Evolutionary conservation across 2,797 vertebrate genomes (phyloP).

Genomic region (Syngnathus rostellatus): DNA sequence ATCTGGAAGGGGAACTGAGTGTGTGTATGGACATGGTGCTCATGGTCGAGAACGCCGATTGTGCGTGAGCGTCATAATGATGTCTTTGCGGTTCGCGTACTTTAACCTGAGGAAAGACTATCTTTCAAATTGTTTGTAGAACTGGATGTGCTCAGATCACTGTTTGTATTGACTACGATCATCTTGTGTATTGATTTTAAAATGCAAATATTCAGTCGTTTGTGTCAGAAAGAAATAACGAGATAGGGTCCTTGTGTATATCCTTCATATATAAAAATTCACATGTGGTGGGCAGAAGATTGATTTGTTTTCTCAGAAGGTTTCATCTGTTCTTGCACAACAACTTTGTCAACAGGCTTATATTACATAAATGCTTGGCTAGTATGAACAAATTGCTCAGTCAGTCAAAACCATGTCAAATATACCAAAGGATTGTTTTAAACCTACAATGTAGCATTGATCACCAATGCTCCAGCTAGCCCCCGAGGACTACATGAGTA

Average conservation of each 20-base stretch:
- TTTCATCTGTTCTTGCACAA: background rate
- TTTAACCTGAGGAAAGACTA: background rate
- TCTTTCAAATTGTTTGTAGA: background rate
- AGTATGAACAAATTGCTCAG: background rate
- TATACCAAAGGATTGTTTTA: background rate
- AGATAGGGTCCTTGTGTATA: background rate
- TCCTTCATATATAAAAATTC: background rate
- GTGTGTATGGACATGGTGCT: constrained; percentile 6
- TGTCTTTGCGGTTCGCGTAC: background rate
- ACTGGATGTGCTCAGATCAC: background rate
- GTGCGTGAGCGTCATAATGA: background rate
- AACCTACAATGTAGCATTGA: background rate
- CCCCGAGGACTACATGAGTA: too few species aligned
- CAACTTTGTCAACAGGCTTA: background rate
- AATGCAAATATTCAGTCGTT: background rate
- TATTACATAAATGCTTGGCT: background rate
- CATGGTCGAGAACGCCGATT: constrained; percentile 5
- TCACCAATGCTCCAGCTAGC: too few species aligned
- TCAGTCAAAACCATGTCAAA: background rate
- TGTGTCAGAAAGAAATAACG: background rate
- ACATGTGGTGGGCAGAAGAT: background rate
- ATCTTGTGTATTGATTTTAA: background rate
- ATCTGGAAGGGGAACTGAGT: constrained; percentile 19
- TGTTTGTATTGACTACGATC: background rate
- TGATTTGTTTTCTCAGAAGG: background rate